Conservation (phyloP, 1,140 invertebrate genomes). For the Dendroctonus ponderosae region DNA sequence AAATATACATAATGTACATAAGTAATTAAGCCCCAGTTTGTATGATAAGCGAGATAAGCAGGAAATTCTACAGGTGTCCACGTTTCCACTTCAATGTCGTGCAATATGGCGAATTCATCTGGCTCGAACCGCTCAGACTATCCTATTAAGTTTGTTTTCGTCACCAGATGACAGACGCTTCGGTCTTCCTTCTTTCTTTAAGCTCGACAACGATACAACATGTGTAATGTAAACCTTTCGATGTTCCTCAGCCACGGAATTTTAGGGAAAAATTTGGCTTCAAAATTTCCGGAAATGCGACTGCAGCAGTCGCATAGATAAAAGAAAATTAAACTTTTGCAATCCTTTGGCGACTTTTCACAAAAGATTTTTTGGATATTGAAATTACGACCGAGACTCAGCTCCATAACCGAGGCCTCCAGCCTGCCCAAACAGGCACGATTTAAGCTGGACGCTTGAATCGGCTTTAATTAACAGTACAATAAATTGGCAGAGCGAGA, state of each 20-base stretch:
- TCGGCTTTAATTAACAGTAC: slow-evolving; percentile 26
- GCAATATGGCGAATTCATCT: slow-evolving; percentile 32
- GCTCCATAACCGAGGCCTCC: not conserved
- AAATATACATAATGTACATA: too few species aligned
- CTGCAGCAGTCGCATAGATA: slow-evolving; percentile 46
- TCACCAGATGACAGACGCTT: slow-evolving; percentile 49
- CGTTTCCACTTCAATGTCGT: slow-evolving; percentile 35
- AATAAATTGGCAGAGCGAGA: slow-evolving; percentile 28
- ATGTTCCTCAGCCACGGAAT: slow-evolving; percentile 40
- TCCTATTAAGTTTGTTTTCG: slow-evolving; percentile 48
- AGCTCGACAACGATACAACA: slow-evolving; percentile 45
- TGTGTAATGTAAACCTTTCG: slow-evolving; percentile 25
- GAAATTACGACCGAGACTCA: slow-evolving; percentile 5
- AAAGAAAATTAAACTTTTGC: slow-evolving; percentile 41
- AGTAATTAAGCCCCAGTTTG: too few species aligned
- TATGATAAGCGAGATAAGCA: too few species aligned
- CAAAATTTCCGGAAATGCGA: slow-evolving; percentile 52
- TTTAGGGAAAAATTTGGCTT: slow-evolving; percentile 45
- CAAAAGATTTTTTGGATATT: slow-evolving; percentile 46
- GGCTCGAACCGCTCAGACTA: slow-evolving; percentile 14
- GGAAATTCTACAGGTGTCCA: not conserved
- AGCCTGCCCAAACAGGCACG: not conserved
- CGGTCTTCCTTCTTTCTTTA: slow-evolving; percentile 40
- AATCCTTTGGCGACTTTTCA: slow-evolving; percentile 50
- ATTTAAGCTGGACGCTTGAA: slow-evolving; percentile 21